A percentile compares a stretch with the other conserved stretches of the same genome.
phyloP scores from a whole-genome alignment of 2,113 vertebrate species.

The Anseranas semipalmata region DNA sequence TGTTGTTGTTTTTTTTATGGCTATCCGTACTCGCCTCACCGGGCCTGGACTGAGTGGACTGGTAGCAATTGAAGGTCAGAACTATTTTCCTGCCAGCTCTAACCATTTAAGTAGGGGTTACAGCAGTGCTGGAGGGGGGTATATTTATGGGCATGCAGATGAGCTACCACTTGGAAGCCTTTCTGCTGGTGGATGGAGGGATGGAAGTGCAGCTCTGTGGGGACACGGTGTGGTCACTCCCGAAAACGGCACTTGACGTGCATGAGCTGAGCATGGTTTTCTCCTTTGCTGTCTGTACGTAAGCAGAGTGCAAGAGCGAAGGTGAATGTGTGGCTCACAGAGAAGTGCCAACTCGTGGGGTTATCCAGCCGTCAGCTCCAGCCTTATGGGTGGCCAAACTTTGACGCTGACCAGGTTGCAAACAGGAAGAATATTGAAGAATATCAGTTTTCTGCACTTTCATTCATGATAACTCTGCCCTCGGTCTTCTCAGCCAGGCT shows the following conservation, averaged over 20 bases:
- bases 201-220: constrained; percentile 26
- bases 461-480: background rate
- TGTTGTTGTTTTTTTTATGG: background rate
- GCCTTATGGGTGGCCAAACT: background rate
- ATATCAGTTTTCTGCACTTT: background rate
- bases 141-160: background rate
- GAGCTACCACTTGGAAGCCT: background rate
- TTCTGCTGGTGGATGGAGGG: background rate
- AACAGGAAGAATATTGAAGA: background rate
- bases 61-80: background rate
- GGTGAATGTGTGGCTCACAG: background rate
- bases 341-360: background rate
- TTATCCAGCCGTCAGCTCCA: background rate
- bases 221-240: constrained; percentile 70
- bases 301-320: background rate
- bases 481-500: background rate
- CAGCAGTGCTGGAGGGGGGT: background rate
- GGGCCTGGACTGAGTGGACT: background rate
- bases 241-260: background rate
- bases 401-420: fast-evolving
- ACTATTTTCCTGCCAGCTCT: background rate
- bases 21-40: background rate
- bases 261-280: background rate
- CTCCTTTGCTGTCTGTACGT: too few relatives aligned
- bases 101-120: background rate